These are phyloP conservation scores for Eira barbara DNA, from an alignment of 2,113 vertebrate genomes.

Conservation along the genomic window DNA sequence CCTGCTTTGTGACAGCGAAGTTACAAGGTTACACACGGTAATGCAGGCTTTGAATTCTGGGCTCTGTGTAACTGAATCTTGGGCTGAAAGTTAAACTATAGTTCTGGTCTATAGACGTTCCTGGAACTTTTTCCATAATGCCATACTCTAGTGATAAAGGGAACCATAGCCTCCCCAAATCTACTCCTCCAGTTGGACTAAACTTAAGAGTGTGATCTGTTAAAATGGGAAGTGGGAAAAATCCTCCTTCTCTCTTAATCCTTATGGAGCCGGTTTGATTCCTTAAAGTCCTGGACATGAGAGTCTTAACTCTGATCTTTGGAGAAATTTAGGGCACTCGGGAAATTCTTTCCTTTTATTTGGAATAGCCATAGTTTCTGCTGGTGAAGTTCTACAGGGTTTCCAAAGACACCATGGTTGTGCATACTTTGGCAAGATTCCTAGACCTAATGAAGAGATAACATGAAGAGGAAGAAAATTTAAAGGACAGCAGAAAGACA, in stretches of 20 bases:
- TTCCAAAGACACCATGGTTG: neutral
- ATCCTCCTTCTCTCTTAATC: neutral
- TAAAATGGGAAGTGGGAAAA: neutral
- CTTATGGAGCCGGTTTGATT: neutral
- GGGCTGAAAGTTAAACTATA: neutral
- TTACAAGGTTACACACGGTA: neutral
- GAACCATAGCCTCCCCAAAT: neutral
- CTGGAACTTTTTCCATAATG: neutral
- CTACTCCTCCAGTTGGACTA: neutral
- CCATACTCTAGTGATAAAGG: neutral
- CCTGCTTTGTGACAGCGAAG: neutral
- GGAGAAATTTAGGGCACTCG: neutral
- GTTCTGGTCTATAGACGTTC: neutral
- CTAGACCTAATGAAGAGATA: neutral
- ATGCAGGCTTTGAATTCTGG: neutral
- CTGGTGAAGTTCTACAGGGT: neutral
- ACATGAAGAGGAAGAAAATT: neutral
- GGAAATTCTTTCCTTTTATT: neutral
- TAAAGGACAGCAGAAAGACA: neutral
- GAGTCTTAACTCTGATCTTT: neutral
- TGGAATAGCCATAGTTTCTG: neutral
- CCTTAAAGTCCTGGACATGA: neutral
- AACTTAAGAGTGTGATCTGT: neutral
- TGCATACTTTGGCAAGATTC: neutral
- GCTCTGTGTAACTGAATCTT: neutral